A percentile compares a stretch with the other conserved stretches of the same genome.
Conservation (phyloP, 2,797 vertebrate genomes). For the Rhyacichthys aspro region DNA sequence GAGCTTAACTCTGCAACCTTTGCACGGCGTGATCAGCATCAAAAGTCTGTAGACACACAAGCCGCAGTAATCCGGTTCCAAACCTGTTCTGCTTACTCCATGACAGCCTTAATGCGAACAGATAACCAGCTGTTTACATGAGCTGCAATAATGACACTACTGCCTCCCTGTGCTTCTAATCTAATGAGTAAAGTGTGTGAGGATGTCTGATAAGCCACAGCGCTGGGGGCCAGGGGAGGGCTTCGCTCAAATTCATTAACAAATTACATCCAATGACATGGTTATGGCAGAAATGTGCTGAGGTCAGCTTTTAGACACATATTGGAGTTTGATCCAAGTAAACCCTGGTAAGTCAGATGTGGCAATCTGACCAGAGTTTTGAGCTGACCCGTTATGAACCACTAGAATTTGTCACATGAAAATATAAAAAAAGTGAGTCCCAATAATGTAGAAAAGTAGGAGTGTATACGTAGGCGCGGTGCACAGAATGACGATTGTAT, state of each 20-base stretch:
- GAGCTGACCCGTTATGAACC: too few species aligned
- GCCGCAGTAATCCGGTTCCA: conserved; percentile 12
- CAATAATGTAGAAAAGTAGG: too few species aligned
- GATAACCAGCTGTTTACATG: conserved; percentile 38
- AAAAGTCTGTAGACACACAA: too few species aligned
- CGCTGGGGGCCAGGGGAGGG: conserved; percentile 11
- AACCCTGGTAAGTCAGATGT: too few species aligned
- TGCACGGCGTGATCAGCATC: conserved; percentile 21
- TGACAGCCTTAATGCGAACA: conserved; percentile 17
- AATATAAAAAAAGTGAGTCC: too few species aligned
- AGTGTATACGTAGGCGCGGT: too few species aligned
- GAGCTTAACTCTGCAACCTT: too few species aligned
- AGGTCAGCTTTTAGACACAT: conserved; percentile 17
- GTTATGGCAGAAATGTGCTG: conserved; percentile 30
- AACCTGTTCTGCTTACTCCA: conserved; percentile 24
- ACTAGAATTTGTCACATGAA: too few species aligned
- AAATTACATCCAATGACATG: conserved; percentile 28
- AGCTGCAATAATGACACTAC: conserved; percentile 13
- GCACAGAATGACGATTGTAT: too few species aligned
- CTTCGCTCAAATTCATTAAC: conserved; percentile 36
- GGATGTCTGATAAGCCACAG: conserved; percentile 37
- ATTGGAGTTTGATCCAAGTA: too few species aligned
- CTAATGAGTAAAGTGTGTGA: conserved; percentile 44
- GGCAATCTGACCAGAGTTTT: too few species aligned
- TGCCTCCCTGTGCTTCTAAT: conserved; percentile 29